Evolutionary conservation across 2,888 invertebrate species (phyloP), one percentile per base, ranked within the genome.

Genomic region (Cataglyphis livida): DNA sequence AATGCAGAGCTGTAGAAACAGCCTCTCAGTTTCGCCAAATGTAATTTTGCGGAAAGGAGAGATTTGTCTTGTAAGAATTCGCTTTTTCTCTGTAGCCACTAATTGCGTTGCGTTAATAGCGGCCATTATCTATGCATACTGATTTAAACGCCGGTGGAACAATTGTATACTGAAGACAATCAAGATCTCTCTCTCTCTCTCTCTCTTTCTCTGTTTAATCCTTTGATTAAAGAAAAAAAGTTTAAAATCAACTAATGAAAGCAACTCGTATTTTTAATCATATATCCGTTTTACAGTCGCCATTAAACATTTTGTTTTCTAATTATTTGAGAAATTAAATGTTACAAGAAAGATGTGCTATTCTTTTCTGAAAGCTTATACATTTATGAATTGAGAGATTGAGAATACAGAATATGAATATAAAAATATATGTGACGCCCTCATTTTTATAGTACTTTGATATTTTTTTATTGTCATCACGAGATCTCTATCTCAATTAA

Each of bases 31-130:
- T 65, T 32, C 21, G 59, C 48, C 21, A 65, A 84, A 82, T 64
- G 75, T 83, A 82, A 86, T 88, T 86, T 88, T 59, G 48, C 64
- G 82, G 76, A 83, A 68, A 85, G 78, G 68, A 81, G 64, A 81
- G 73, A 82, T 82, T 78, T 57, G 66, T 85, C 64, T 54, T 18
- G 21, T 32, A 21, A 51, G 51, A 51, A 51, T n/a, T 51, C 51
- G 15, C 15, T 51, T 7, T 51, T 51, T 51, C 51, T 51, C n/a
- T 75, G 83, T 65, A 83, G 79, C 84, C 89, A 73, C 89, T 88
- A 89, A 89, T 89, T 89, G 85, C 85, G 82, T 84, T 85, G 88
- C 84, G 85, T 86, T 91, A 90, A 91, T 90, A 86, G 81, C 83
- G 82, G 75, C 81, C 89, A 87, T 89, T 88, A 90, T 87, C 87